Conservation (phyloP, 1,140 invertebrate genomes). For the Atopsyche davidsoni region DNA sequence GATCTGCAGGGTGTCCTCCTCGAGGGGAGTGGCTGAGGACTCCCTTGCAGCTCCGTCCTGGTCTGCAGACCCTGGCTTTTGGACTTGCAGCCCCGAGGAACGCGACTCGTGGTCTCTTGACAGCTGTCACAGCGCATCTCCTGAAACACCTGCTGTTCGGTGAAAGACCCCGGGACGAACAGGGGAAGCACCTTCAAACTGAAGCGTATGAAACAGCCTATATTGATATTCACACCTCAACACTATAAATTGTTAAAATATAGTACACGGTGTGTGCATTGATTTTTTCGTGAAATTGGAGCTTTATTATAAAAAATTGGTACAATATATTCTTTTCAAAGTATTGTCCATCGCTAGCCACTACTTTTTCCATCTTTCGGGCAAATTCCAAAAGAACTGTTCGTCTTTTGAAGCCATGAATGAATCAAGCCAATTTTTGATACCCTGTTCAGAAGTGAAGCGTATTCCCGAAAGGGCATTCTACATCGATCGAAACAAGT, state of each 20-base stretch:
- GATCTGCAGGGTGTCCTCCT: conserved; percentile 53
- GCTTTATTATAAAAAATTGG: too few relatives aligned
- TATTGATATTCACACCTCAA: not conserved
- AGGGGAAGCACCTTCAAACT: conserved; percentile 37
- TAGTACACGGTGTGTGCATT: too few relatives aligned
- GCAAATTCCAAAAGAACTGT: too few relatives aligned
- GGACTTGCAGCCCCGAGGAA: conserved; percentile 56
- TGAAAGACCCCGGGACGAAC: conserved; percentile 45
- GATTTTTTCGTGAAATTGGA: too few relatives aligned
- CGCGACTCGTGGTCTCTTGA: conserved; percentile 57
- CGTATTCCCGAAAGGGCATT: too few relatives aligned
- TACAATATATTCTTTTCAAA: too few relatives aligned
- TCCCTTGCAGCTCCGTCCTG: conserved; percentile 51
- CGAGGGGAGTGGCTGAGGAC: conserved; percentile 59
- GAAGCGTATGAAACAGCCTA: conserved; percentile 47
- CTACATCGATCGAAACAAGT: too few relatives aligned
- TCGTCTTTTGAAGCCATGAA: too few relatives aligned
- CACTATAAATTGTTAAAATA: not conserved
- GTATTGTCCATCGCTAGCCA: too few relatives aligned
- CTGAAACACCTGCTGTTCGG: conserved; percentile 67
- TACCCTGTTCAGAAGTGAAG: too few relatives aligned
- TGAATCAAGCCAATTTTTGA: too few relatives aligned
- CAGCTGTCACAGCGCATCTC: conserved; percentile 59
- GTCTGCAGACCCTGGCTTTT: conserved; percentile 52
- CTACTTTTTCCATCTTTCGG: too few relatives aligned